Evolutionary conservation across 2,888 invertebrate species (phyloP).

Genomic region (Callyntrura sp.): DNA sequence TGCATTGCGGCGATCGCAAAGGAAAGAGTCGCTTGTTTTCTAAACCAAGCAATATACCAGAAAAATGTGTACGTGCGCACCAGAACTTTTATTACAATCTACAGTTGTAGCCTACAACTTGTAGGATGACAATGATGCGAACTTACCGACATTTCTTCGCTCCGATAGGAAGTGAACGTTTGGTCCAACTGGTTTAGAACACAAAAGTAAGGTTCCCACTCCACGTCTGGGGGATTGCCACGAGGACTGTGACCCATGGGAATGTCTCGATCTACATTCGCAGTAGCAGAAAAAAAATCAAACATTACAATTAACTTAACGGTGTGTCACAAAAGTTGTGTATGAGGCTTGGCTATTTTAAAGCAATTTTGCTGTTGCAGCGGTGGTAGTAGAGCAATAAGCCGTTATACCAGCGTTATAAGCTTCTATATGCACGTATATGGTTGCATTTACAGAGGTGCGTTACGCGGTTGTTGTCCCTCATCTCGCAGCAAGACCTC

Average conservation of each 20-base stretch:
- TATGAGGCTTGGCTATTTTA: neutral
- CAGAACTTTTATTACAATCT: no score
- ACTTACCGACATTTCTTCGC: conserved; percentile 93
- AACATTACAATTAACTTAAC: neutral
- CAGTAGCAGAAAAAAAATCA: neutral
- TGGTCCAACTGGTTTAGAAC: conserved; percentile 91
- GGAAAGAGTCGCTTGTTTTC: no score
- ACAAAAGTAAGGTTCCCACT: conserved; percentile 93
- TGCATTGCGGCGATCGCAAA: no score
- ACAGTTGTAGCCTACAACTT: no score
- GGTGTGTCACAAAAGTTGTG: neutral
- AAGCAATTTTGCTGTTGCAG: neutral
- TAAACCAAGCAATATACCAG: no score
- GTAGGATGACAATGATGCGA: no score
- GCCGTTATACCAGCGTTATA: no score
- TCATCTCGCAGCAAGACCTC: no score
- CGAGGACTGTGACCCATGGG: conserved; percentile 84
- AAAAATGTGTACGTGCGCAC: no score
- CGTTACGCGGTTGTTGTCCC: no score
- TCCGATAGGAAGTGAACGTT: conserved; percentile 91
- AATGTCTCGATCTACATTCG: conserved; percentile 84
- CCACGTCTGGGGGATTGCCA: conserved; percentile 85
- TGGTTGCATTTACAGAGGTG: neutral
- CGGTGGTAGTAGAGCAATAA: neutral
- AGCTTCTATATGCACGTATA: no score